phyloP scores from a whole-genome alignment of 2,888 invertebrate species.

The Leptogaster cylindrica region DNA sequence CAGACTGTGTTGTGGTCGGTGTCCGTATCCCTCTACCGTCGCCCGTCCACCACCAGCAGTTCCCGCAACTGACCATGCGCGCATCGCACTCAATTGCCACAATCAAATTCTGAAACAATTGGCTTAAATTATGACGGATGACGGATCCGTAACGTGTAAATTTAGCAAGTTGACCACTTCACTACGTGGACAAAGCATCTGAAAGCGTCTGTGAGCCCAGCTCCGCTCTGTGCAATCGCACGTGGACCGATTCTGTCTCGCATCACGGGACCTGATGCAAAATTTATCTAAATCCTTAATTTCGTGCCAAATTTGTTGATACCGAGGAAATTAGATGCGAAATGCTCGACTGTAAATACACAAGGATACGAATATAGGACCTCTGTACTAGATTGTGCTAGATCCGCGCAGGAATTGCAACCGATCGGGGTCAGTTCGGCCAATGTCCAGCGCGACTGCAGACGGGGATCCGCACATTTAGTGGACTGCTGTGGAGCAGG shows the following conservation, averaged over 20 bases:
- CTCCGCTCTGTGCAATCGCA: conserved; percentile 23
- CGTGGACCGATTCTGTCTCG: conserved; percentile 14
- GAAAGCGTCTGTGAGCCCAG: too few relatives aligned
- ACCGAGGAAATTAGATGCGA: background rate
- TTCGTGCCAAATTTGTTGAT: conserved; percentile 33
- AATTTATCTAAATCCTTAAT: conserved; percentile 30
- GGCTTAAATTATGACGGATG: conserved; percentile 56
- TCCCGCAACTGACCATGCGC: conserved; percentile 33
- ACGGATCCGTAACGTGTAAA: conserved; percentile 43
- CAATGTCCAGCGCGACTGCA: background rate
- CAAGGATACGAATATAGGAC: background rate
- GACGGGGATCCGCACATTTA: conserved; percentile 21
- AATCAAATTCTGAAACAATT: conserved; percentile 61
- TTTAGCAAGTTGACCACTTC: conserved; percentile 38
- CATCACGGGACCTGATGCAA: conserved; percentile 7
- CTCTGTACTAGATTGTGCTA: conserved; percentile 1
- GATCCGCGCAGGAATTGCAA: background rate
- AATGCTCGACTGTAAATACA: background rate
- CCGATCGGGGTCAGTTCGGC: background rate
- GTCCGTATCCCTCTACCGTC: too few relatives aligned
- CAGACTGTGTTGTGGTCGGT: conserved; percentile 13
- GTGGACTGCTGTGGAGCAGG: conserved; percentile 19
- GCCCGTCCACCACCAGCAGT: conserved; percentile 13
- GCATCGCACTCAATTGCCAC: conserved; percentile 58
- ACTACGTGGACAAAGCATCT: conserved; percentile 25